Base-by-base conservation (phyloP, 2,113 vertebrate species). In the Psettodes erumei region DNA sequence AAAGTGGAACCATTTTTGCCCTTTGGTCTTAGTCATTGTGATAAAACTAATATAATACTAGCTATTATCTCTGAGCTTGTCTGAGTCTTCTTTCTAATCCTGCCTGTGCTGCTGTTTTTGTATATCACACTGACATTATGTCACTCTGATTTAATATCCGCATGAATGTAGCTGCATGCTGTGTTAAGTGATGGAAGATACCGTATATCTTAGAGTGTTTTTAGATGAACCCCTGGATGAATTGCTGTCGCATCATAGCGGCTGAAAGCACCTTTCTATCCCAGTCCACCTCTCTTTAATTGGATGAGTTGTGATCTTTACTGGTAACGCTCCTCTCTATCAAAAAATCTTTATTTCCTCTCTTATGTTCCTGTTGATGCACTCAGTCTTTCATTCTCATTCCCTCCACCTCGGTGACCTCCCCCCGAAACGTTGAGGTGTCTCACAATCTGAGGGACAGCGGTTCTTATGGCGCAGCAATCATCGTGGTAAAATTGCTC, bases 401-500 rank as follows among this genome's bases (percentile, higher is more conserved):
- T n/a, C n/a, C n/a, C n/a, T n/a, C 25, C 28, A 27, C 30, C 4
- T 66, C 8, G 0, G 8, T 1, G 66, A 76, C 75, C 27, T 54
- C 43, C 23, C 42, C 15, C 47, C n/a, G 47, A 59, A 70, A 50
- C 33, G 18, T 66, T 33, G 32, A 33, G 37, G 55, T 48, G 48
- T n/a, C n/a, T n/a, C n/a, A n/a, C n/a, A n/a, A n/a, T n/a, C n/a
- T n/a, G n/a, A n/a, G n/a, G n/a, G n/a, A n/a, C n/a, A n/a, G n/a
- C n/a, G n/a, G 21, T 73, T 69, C 27, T 81, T 54, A 79, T 50
- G 54, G 50, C 64, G 30, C 71, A 58, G 53, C 48, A 69, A 60
- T 88, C 73, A 73, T 81, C 35, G 62, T 77, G 82, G 87, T 81
- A 54, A 81, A 87, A 88, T 79, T 38, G 77, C 83, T 59, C 42